A percentile compares a stretch with the other conserved stretches of the same genome.
Evolutionary conservation across 1,140 invertebrate species (phyloP).

Genomic region (Camponotus pennsylvanicus): DNA sequence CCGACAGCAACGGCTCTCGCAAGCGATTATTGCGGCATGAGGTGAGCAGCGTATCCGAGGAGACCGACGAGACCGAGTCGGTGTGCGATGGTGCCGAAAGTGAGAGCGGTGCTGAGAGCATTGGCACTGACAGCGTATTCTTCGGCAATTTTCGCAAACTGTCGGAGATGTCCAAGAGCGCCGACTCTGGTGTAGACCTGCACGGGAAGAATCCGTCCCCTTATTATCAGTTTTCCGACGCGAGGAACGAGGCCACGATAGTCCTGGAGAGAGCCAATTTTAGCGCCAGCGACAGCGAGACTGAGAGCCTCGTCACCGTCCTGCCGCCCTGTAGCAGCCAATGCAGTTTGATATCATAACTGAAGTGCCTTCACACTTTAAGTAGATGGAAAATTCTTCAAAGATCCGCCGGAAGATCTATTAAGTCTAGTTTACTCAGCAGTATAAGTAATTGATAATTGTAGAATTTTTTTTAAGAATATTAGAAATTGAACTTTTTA

Average conservation of each 20-base stretch:
- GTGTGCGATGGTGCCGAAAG: conserved; percentile 90
- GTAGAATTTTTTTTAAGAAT: no score
- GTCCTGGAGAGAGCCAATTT: conserved; percentile 70
- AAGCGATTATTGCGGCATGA: conserved; percentile 79
- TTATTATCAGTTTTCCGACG: conserved; percentile 60
- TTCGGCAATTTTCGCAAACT: conserved; percentile 86
- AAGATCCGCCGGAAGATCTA: background rate
- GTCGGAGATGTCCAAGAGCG: conserved; percentile 81
- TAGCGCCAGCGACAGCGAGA: conserved; percentile 84
- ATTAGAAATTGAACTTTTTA: no score
- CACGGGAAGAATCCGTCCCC: conserved; percentile 45
- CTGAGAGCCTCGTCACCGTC: conserved; percentile 85
- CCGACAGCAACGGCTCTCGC: conserved; percentile 88
- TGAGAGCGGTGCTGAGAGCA: conserved; percentile 94
- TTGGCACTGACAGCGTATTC: conserved; percentile 94
- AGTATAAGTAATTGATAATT: no score
- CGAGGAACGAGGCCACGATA: conserved; percentile 57
- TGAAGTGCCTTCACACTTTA: background rate
- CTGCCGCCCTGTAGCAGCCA: conserved; percentile 76
- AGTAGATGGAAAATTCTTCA: background rate
- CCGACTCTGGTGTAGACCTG: conserved; percentile 78
- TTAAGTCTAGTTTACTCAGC: no score
- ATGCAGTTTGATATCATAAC: conserved; percentile 71
- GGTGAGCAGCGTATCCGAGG: conserved; percentile 87
- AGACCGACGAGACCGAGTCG: conserved; percentile 91